Conservation (phyloP, 2,888 invertebrate species). For the Sesamia inferens region DNA sequence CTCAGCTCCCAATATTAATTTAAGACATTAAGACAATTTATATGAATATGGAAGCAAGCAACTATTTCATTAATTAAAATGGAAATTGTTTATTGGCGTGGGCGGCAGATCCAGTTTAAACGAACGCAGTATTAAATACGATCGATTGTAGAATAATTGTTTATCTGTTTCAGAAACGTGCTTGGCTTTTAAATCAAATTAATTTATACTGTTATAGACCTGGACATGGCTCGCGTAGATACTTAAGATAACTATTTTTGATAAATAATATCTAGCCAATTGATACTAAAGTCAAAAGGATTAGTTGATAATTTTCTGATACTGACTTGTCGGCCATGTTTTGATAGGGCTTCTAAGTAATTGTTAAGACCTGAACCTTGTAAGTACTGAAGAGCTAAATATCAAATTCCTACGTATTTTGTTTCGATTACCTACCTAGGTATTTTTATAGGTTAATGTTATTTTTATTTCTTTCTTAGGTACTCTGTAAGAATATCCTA, state of each 20-base stretch:
- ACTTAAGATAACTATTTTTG: slow-evolving; percentile 49
- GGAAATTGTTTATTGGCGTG: slow-evolving; percentile 78
- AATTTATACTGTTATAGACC: slow-evolving; percentile 56
- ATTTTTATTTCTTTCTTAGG: not conserved
- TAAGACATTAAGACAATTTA: slow-evolving; percentile 66
- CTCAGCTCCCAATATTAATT: slow-evolving; percentile 66
- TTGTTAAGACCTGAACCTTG: slow-evolving; percentile 14
- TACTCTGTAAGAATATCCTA: not conserved
- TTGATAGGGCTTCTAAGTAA: slow-evolving; percentile 25
- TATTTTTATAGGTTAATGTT: not conserved
- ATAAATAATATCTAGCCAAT: slow-evolving; percentile 47
- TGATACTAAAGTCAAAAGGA: slow-evolving; percentile 45
- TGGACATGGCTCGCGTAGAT: slow-evolving; percentile 37
- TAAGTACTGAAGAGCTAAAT: not conserved
- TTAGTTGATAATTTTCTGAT: slow-evolving; percentile 41
- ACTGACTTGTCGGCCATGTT: slow-evolving; percentile 14
- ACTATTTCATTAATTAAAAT: slow-evolving; percentile 79
- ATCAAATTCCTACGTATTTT: not conserved
- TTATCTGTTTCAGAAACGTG: slow-evolving; percentile 68
- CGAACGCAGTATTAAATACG: slow-evolving; percentile 71
- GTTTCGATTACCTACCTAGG: not conserved
- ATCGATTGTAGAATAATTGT: slow-evolving; percentile 72
- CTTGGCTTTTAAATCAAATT: slow-evolving; percentile 66
- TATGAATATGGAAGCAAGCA: slow-evolving; percentile 70
- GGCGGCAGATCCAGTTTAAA: slow-evolving; percentile 77